These are phyloP conservation scores for Gymnothorax javanicus DNA, from an alignment of 2,797 vertebrate species.

Conservation along the genomic window DNA sequence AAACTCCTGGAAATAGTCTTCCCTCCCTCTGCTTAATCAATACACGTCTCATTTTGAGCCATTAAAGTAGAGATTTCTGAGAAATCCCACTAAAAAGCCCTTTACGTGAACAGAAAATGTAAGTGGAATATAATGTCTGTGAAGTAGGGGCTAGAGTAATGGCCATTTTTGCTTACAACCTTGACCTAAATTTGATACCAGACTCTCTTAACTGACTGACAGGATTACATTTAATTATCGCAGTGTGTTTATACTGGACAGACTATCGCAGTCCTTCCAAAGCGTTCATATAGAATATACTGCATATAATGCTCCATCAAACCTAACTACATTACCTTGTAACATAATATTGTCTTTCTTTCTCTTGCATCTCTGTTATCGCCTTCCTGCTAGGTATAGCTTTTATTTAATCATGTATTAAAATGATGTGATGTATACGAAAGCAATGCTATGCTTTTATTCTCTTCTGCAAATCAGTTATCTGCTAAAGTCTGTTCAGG, in stretches of 20 bases:
- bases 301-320: background rate
- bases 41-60: constrained; percentile 39
- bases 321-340: background rate
- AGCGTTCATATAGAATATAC: background rate
- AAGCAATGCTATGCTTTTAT: constrained; percentile 11
- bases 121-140: background rate
- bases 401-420: background rate
- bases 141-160: background rate
- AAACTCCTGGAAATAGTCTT: constrained; percentile 48
- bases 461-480: background rate
- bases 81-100: background rate
- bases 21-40: constrained; percentile 41
- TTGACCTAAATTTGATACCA: background rate
- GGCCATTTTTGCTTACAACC: background rate
- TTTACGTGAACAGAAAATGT: background rate
- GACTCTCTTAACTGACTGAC: background rate
- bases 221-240: background rate
- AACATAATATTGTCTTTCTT: background rate
- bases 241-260: background rate
- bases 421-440: background rate
- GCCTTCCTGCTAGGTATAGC: background rate
- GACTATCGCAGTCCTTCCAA: background rate
- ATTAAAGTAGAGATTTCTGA: constrained; percentile 26
- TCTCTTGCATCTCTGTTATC: background rate
- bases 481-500: background rate